These are phyloP conservation scores for Drosophila insularis DNA, from an alignment of 1,140 invertebrate genomes.

Conservation along the genomic window DNA sequence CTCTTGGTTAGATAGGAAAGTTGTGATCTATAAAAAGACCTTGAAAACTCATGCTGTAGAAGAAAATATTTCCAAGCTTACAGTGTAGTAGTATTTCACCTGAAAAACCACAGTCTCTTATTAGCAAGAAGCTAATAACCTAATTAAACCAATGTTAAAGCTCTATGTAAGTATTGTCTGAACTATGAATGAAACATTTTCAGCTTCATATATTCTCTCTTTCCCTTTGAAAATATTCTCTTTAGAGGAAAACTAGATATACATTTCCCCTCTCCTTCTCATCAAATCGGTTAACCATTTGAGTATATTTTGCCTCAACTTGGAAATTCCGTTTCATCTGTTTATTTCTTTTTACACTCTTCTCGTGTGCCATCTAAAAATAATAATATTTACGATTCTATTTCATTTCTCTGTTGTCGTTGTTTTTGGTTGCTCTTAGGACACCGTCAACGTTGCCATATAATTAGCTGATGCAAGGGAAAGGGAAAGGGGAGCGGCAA, in stretches of 20 bases:
- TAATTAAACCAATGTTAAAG: background rate
- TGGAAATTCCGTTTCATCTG: background rate
- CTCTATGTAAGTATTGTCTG: background rate
- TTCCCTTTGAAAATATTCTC: background rate
- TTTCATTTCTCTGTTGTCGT: slow-evolving; percentile 50
- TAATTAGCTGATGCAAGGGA: slow-evolving; percentile 44
- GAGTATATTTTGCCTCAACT: slow-evolving; percentile 9
- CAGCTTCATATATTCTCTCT: background rate
- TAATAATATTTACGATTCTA: slow-evolving; percentile 70
- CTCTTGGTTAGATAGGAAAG: too few species aligned
- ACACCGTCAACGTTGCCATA: slow-evolving; percentile 44
- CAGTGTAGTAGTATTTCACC: too few species aligned
- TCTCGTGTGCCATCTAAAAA: slow-evolving; percentile 52
- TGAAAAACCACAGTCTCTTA: background rate
- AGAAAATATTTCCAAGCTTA: too few species aligned
- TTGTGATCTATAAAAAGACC: too few species aligned
- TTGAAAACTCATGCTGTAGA: too few species aligned
- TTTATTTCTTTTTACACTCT: slow-evolving; percentile 11
- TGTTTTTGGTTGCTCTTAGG: slow-evolving; percentile 14
- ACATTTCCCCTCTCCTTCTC: background rate
- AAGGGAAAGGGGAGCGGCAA: background rate
- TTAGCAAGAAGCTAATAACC: background rate
- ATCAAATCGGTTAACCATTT: background rate
- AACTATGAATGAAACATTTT: too few species aligned
- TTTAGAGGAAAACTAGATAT: too few species aligned